These are phyloP conservation scores for Xiphophorus hellerii DNA, from an alignment of 2,113 vertebrate species.

Conservation along the genomic window DNA sequence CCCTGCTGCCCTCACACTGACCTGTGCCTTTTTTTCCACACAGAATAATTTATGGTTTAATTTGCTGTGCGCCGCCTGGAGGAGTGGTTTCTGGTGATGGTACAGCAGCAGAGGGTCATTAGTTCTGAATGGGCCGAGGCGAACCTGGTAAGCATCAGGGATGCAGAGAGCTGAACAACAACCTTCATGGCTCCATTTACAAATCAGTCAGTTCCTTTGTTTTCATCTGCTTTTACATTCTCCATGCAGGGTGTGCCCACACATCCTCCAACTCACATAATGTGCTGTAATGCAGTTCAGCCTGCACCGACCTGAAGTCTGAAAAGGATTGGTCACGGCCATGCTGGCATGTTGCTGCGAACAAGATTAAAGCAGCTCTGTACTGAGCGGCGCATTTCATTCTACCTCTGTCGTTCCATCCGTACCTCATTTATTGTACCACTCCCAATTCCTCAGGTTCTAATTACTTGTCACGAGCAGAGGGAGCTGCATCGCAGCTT, in stretches of 20 bases:
- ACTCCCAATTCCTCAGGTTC: constrained; percentile 8
- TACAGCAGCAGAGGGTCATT: constrained; percentile 24
- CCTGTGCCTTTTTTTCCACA: constrained; percentile 32
- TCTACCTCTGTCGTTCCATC: constrained; percentile 14
- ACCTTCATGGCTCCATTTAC: background rate
- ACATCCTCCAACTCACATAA: constrained; percentile 15
- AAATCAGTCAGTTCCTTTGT: constrained; percentile 9
- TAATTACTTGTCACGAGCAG: constrained; percentile 41
- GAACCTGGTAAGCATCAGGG: constrained; percentile 4
- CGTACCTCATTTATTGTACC: background rate
- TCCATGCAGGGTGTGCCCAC: constrained; percentile 23
- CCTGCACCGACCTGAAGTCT: constrained; percentile 23
- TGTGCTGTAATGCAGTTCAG: constrained; percentile 34
- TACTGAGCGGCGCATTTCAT: constrained; percentile 29
- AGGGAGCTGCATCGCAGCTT: background rate
- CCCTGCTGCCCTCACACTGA: constrained; percentile 50
- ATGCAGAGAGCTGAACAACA: background rate
- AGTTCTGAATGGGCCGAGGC: background rate
- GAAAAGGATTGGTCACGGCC: constrained; percentile 43
- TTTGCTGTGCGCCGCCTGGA: constrained; percentile 4
- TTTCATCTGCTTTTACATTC: constrained; percentile 16
- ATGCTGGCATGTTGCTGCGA: constrained; percentile 20
- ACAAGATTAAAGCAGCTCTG: constrained; percentile 3
- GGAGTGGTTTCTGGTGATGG: constrained; percentile 23
- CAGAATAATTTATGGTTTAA: constrained; percentile 53